Conservation (phyloP, 2,113 vertebrate species). For the Ahaetulla prasina region DNA sequence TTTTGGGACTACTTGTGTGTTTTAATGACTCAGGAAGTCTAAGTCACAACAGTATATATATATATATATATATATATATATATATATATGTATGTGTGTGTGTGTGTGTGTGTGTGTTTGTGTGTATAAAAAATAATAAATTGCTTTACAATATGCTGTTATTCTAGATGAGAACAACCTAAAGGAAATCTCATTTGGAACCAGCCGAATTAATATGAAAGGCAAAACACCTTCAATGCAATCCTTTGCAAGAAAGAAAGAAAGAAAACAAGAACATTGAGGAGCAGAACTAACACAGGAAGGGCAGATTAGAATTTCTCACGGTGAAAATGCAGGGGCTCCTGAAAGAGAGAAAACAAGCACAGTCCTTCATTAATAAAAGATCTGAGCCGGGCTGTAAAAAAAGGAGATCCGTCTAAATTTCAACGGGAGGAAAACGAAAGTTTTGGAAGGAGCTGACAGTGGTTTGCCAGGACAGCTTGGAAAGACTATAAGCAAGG, state of each 20-base stretch:
- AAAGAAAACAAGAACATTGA: slow-evolving; percentile 3
- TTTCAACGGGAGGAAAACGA: slow-evolving; percentile 38
- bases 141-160: neutral
- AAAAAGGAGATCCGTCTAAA: slow-evolving; percentile 31
- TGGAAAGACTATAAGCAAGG: slow-evolving; percentile 37
- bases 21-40: too few relatives aligned
- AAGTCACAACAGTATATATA: too few relatives aligned
- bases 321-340: slow-evolving; percentile 4
- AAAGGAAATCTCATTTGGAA: fast-evolving
- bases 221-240: neutral
- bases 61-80: too few relatives aligned
- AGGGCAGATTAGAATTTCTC: slow-evolving; percentile 18
- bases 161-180: neutral
- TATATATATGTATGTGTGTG: too few relatives aligned
- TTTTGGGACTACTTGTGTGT: too few relatives aligned
- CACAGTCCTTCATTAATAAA: slow-evolving; percentile 10
- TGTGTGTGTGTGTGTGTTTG: too few relatives aligned
- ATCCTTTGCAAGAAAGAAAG: slow-evolving; percentile 14
- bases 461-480: slow-evolving; percentile 34
- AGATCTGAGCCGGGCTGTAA: slow-evolving; percentile 51
- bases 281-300: neutral
- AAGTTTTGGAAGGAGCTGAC: slow-evolving; percentile 22
- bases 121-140: neutral
- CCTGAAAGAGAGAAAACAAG: slow-evolving; percentile 39
- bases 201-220: neutral